phyloP scores from a whole-genome alignment of 2,113 vertebrate species.

The Nothobranchius furzeri region DNA sequence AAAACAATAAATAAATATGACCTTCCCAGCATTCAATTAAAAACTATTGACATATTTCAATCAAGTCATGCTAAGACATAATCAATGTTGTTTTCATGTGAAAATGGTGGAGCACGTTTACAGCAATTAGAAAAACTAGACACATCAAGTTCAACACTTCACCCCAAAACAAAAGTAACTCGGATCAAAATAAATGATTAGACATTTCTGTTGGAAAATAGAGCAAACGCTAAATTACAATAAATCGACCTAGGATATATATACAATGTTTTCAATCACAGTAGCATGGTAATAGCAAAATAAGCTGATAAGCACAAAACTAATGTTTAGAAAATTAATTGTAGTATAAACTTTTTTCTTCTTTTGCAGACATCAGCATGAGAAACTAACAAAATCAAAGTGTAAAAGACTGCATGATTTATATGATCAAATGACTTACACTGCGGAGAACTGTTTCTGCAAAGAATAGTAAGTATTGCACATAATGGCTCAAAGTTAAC shows the following conservation, averaged over 20 bases:
- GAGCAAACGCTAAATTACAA: conserved; percentile 99
- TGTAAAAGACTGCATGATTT: conserved; percentile 96
- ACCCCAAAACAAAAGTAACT: conserved; percentile 97
- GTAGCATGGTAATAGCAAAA: conserved; percentile 99
- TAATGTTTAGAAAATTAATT: conserved; percentile 99
- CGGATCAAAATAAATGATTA: conserved; percentile 94
- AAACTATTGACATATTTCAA: conserved; percentile 99
- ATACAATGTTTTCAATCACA: conserved; percentile 99
- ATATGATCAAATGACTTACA: conserved; percentile 92
- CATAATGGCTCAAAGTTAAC: conserved; percentile 99
- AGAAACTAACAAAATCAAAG: conserved; percentile 86
- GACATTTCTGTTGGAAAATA: conserved; percentile 99
- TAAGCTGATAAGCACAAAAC: conserved; percentile 99
- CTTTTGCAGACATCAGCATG: conserved; percentile 97
- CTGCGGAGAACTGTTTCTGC: conserved; percentile 91
- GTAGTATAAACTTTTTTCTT: conserved; percentile 98
- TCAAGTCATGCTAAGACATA: conserved; percentile 97
- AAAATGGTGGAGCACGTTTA: conserved; percentile 94
- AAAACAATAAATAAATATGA: conserved; percentile 96
- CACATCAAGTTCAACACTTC: conserved; percentile 93
- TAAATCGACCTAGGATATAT: conserved; percentile 91
- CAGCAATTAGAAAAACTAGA: conserved; percentile 99
- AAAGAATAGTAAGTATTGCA: conserved; percentile 99
- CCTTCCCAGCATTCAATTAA: conserved; percentile 99
- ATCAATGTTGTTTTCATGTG: conserved; percentile 96